Evolutionary conservation across 2,113 vertebrate genomes (phyloP).

Genomic region (Nothoprocta perdicaria): DNA sequence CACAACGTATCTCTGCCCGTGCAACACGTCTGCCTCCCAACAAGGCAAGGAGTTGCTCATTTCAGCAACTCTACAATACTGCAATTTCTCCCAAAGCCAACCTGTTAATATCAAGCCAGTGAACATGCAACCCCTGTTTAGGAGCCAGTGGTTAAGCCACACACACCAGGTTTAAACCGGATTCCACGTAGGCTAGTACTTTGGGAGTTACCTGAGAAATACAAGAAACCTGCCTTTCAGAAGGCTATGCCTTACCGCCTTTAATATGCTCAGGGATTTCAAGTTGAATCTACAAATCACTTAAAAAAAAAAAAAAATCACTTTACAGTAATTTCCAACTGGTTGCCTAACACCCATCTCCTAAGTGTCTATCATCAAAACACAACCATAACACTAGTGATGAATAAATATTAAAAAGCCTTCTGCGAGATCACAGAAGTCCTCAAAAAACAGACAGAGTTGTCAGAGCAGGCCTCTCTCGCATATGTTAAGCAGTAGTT

Average conservation of each 20-base stretch:
- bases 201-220: conserved; percentile 9
- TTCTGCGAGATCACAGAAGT: conserved; percentile 61
- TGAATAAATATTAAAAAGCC: conserved; percentile 64
- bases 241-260: conserved; percentile 43
- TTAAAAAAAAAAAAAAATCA: conserved; percentile 47
- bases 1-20: neutral
- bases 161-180: neutral
- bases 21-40: neutral
- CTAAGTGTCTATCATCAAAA: conserved; percentile 73
- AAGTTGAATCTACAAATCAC: conserved; percentile 49
- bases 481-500: conserved; percentile 29
- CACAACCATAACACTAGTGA: conserved; percentile 57
- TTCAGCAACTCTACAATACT: neutral
- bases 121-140: neutral
- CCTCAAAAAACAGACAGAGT: conserved; percentile 47
- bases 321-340: conserved; percentile 64
- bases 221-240: conserved; percentile 27
- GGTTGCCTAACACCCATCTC: conserved; percentile 70
- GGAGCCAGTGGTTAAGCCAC: conserved; percentile 24
- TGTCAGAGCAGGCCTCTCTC: conserved; percentile 54
- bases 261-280: conserved; percentile 58
- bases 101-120: conserved; percentile 20
- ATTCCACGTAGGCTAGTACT: neutral
- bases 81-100: conserved; percentile 19
- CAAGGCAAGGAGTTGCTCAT: conserved; percentile 13